Evolutionary conservation across 1,140 invertebrate species (phyloP), one percentile per base, ranked within the genome.

Genomic region (Cydia strobilella): DNA sequence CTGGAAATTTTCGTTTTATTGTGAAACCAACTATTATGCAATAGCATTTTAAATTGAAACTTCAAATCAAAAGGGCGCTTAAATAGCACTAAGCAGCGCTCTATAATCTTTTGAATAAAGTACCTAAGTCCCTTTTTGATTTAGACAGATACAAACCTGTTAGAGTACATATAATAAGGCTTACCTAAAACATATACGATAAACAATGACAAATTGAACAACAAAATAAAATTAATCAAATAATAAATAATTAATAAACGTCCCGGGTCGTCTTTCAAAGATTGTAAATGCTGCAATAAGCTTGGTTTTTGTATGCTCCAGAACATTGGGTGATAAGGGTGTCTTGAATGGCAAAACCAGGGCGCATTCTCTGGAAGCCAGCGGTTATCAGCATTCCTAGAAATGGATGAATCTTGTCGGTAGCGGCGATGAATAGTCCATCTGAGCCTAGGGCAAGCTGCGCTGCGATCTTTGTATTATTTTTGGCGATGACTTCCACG

Each of bases 271-370:
- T 18, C n/a, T 5, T 54, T 54, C 18, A 54, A 54, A 54, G 5
- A 54, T n/a, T 54, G n/a, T 54, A 54, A 18, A 84, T 89, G 66
- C 86, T 84, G 79, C 90, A 91, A 79, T 89, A 89, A n/a, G 81
- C 31, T 73, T 91, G 85, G 75, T 87, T 77, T 74, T 77, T 85
- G 72, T 84, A 77, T 65, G 81, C 76, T 25, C 77, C 80, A 74
- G 85, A 82, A 76, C 90, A 91, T 74, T 89, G 86, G 7, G 77
- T 83, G 62, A 85, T 74, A 54, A 88, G 62, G 42, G 85, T 82
- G 78, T 90, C 81, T 77, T 88, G 84, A 18, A 91, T 85, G 4
- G 82, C 85, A 78, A 84, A 84, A 62, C 76, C 83, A 23, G 88
- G 87, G 20, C 77, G 81, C 35, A 86, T 72, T 73, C 82, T 81